Base-by-base conservation (phyloP, 2,113 vertebrate genomes). In the Bos javanicus region DNA sequence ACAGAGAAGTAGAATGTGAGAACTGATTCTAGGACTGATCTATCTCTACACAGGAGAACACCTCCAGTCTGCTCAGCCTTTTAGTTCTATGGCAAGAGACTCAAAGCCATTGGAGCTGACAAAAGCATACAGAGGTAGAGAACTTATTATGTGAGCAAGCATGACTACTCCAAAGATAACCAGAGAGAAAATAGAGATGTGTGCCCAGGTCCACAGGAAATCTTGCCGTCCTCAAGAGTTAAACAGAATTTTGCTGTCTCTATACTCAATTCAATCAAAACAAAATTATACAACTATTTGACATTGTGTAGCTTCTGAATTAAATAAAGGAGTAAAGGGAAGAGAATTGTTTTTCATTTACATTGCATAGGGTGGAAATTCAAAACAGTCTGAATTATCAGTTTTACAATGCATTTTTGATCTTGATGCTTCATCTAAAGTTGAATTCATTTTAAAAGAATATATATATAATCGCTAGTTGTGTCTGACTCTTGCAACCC, bases 171-270 rank as follows among this genome's bases (percentile, higher is more conserved):
- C 83, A 93, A 95, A 95, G 36, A 67, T 36, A 91, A 21, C 57
- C n/a, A 71, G 23, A 89, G 59, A 19, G 36, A 39, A 93, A 89
- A 81, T 13, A 87, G 59, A 94, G 15, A 80, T 2, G 17, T 50
- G 92, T 96, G 12, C 36, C 28, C 33, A 14, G 78, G 91, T 96
- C 67, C 59, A 90, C 64, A 95, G 54, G 85, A 95, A 94, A 87
- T 85, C n/a, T 88, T 92, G 26, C 33, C 92, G 39, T 15, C 48
- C 60, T 26, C 12, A 81, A 54, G 13, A 39, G n/a, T 21, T n/a
- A 85, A 90, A 78, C 56, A 46, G 67, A 94, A 57, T 87, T 81
- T 36, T 17, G 28, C 28, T 39, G n/a, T 90, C 52, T 96, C 59
- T 30, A 59, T n/a, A 67, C 26, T 83, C 56, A 48, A 36, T 81